phyloP scores from a whole-genome alignment of 1,140 invertebrate genomes.

The Frieseomelitta varia region DNA sequence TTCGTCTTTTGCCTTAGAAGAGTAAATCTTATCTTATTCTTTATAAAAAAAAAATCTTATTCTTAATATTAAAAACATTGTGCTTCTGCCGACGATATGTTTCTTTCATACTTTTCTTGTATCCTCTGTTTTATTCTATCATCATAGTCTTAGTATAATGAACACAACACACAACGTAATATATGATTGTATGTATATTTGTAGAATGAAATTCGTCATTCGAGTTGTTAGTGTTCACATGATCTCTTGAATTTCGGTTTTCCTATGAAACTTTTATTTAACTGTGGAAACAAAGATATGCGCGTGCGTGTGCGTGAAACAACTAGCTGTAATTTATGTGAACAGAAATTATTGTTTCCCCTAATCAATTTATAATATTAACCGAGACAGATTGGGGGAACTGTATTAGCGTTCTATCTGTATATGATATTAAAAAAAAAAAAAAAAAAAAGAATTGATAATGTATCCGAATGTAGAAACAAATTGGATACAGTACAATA shows the following conservation, averaged over 20 bases:
- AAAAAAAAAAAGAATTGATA: slow-evolving; percentile 15
- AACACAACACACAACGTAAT: background rate
- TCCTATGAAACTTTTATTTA: slow-evolving; percentile 25
- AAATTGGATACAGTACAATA: slow-evolving; percentile 47
- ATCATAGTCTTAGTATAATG: background rate
- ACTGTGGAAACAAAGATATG: background rate
- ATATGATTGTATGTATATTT: slow-evolving; percentile 33
- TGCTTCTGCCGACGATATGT: background rate
- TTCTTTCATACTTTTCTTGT: background rate
- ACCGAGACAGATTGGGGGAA: background rate
- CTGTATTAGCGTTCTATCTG: slow-evolving; percentile 46
- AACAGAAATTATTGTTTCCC: slow-evolving; percentile 6
- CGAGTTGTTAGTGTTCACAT: slow-evolving; percentile 16
- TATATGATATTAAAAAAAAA: slow-evolving; percentile 44
- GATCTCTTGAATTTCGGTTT: slow-evolving; percentile 41
- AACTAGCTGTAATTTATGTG: background rate
- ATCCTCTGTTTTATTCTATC: background rate
- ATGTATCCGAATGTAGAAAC: slow-evolving; percentile 54
- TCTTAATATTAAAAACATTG: background rate
- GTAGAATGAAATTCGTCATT: background rate
- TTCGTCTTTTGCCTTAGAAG: background rate
- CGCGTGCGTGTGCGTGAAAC: background rate
- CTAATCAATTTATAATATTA: slow-evolving; percentile 22
- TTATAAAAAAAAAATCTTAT: no score
- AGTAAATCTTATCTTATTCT: background rate